A percentile compares a stretch with the other conserved stretches of the same genome.
Evolutionary conservation across 2,113 vertebrate genomes (phyloP).

Genomic region (Python bivittatus): DNA sequence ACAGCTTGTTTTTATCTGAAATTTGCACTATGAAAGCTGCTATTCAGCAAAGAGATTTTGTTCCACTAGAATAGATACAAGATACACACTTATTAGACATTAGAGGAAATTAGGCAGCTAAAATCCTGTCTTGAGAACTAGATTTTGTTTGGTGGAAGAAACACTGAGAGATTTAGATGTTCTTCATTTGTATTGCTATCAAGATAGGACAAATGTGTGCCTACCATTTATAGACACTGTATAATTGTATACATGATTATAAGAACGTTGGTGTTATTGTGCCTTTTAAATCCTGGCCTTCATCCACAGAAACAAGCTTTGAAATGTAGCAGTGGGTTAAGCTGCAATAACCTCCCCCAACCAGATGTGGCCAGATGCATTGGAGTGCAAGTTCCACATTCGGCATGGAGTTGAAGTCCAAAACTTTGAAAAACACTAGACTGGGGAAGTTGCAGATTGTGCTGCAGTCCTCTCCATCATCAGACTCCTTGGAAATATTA

Average conservation of each 20-base stretch:
- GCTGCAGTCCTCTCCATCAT: neutral
- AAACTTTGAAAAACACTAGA: neutral
- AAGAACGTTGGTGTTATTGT: conserved; percentile 27
- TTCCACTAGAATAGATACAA: neutral
- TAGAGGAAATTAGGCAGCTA: conserved; percentile 39
- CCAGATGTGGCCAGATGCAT: neutral
- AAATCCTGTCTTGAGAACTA: conserved; percentile 12
- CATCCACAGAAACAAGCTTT: neutral
- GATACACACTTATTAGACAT: conserved; percentile 34
- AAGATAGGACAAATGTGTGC: conserved; percentile 14
- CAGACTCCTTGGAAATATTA: neutral
- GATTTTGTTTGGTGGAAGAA: conserved; percentile 30
- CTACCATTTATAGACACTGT: conserved; percentile 10
- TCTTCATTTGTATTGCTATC: conserved; percentile 42
- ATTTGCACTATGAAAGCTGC: neutral
- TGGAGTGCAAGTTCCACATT: neutral
- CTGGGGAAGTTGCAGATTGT: neutral
- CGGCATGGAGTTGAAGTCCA: neutral
- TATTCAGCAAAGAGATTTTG: conserved; percentile 29
- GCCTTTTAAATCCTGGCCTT: conserved; percentile 13
- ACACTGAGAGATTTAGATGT: conserved; percentile 36
- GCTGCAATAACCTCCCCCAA: neutral
- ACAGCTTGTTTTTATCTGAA: neutral
- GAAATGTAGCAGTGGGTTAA: neutral
- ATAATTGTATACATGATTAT: conserved; percentile 32